Conservation (phyloP, 2,113 vertebrate genomes). For the Lethenteron reissneri region DNA sequence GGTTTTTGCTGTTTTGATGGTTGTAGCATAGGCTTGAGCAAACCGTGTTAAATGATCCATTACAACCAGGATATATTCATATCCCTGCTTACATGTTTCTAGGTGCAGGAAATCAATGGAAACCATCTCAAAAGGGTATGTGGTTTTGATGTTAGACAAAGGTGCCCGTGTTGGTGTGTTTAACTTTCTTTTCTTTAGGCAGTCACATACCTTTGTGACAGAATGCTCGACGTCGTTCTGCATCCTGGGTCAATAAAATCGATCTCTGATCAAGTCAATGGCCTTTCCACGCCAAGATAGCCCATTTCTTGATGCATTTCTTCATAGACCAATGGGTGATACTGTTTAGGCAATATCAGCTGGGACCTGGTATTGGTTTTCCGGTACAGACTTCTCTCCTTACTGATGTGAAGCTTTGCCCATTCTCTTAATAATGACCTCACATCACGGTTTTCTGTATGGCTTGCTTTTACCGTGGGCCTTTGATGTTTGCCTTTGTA, state of each 20-base stretch:
- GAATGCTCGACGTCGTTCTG: conserved; percentile 10
- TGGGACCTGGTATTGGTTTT: neutral
- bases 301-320: conserved; percentile 12
- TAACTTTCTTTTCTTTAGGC: conserved; percentile 9
- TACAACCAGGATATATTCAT: conserved; percentile 8
- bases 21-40: conserved; percentile 5
- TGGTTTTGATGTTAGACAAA: conserved; percentile 12
- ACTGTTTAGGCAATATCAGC: conserved; percentile 7
- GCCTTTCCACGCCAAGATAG: conserved; percentile 10
- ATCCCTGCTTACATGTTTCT: neutral
- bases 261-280: conserved; percentile 8
- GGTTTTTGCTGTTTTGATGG: conserved; percentile 5
- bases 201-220: conserved; percentile 7
- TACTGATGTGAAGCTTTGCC: neutral
- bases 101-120: conserved; percentile 8
- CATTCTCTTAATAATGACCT: no score
- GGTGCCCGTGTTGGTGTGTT: conserved; percentile 10
- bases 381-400: neutral
- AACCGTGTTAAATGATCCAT: conserved; percentile 8
- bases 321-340: neutral
- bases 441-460: neutral
- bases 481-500: neutral
- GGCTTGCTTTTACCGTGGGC: neutral
- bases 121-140: conserved; percentile 8
- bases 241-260: conserved; percentile 8